Base-by-base conservation (phyloP, 2,113 vertebrate species). In the Salvelinus fontinalis region DNA sequence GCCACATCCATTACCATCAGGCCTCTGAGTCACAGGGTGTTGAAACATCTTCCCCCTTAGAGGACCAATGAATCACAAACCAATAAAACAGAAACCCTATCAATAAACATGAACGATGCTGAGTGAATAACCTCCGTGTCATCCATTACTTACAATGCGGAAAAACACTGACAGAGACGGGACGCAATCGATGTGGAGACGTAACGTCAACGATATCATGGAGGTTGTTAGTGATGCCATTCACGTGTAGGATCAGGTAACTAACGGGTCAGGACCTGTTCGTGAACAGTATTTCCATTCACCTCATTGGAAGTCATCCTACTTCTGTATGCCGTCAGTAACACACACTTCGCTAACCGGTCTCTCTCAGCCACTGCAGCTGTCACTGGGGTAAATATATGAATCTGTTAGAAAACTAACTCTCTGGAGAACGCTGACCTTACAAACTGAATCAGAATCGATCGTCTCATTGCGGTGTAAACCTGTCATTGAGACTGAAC, bases 81-180 rank as follows among this genome's bases (percentile, higher is more conserved):
- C 81, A 67, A 76, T 22, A 89, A 87, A 73, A 67, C 54, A 57
- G 62, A 87, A 84, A 83, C 80, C 80, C 79, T 83, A 34, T 79
- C 86, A 85, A 90, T 87, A 87, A 90, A 88, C 85, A 74, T 57
- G 51, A 72, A 85, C 85, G 90, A 91, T 81, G 86, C 76, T 68
- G 84, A 81, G 75, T 90, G 91, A 92, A 85, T 85, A 87, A 89
- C 85, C 76, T 79, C 81, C 76, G 59, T 82, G 75, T 91, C 89
- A 89, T 86, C 73, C 60, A 70, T 67, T 79, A 31, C 48, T 76
- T 82, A 73, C 80, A 84, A 57, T 75, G 76, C 75, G 70, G 60
- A 34, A 74, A 67, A 74, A 73, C 8, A 13, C 51, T 67, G 68
- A 54, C 5, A 14, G 68, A 18, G 66, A 24, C 29, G 62, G 29